Conservation (phyloP, 2,797 vertebrate species). For the Chromis chromis region DNA sequence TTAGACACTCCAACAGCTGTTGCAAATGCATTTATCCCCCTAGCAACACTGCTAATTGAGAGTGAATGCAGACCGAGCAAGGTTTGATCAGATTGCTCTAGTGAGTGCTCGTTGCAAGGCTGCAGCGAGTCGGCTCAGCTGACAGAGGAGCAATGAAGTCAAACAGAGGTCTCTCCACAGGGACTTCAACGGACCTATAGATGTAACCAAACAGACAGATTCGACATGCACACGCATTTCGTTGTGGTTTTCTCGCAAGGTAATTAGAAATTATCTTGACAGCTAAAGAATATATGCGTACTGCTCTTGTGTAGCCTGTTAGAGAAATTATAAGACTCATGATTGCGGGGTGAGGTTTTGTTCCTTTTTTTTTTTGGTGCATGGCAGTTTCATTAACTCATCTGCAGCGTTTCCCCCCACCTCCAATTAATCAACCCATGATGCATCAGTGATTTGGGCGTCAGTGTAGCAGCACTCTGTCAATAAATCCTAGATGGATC, state of each 20-base stretch:
- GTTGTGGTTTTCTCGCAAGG: conserved; percentile 14
- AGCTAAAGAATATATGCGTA: conserved; percentile 2
- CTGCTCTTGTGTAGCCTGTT: not conserved
- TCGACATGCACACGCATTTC: conserved; percentile 23
- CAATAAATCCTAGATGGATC: conserved; percentile 78
- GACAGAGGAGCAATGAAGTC: conserved; percentile 52
- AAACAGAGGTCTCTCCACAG: conserved; percentile 50
- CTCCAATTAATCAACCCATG: conserved; percentile 80
- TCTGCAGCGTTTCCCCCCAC: conserved; percentile 49
- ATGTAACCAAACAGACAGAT: conserved; percentile 33
- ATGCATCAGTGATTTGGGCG: conserved; percentile 77
- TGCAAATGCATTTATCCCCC: conserved; percentile 71
- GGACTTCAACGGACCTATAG: conserved; percentile 44
- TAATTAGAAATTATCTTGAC: conserved; percentile 48
- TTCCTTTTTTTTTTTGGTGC: conserved; percentile 10
- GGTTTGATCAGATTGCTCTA: conserved; percentile 65
- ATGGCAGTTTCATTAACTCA: conserved; percentile 67
- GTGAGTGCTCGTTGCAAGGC: conserved; percentile 49
- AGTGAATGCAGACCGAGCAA: conserved; percentile 67
- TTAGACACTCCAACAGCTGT: conserved; percentile 74
- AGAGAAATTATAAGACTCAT: conserved; percentile 13
- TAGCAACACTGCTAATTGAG: conserved; percentile 74
- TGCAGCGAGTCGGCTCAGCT: conserved; percentile 29
- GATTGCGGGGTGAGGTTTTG: conserved; percentile 13
- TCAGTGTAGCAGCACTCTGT: conserved; percentile 67